These are phyloP conservation scores for Ennomos quercinarius DNA, from an alignment of 2,888 invertebrate genomes.

Conservation along the genomic window DNA sequence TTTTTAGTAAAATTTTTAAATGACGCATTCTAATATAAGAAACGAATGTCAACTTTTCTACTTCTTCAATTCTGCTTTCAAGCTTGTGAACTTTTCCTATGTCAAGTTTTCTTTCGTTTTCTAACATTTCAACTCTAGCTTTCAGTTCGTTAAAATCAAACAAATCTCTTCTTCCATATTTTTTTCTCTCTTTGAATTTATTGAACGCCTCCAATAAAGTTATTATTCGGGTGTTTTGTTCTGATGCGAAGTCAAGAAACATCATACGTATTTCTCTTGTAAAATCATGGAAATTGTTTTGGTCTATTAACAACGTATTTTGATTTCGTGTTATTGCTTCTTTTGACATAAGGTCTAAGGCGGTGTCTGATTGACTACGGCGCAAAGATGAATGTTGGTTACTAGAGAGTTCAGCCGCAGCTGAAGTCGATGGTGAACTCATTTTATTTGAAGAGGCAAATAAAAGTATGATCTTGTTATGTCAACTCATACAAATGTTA, in stretches of 20 bases:
- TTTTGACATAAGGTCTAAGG: slow-evolving; percentile 16
- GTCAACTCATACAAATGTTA: no score
- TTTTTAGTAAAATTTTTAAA: slow-evolving; percentile 7
- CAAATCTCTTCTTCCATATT: slow-evolving; percentile 5
- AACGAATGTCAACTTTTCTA: slow-evolving; percentile 12
- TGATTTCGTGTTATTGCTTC: slow-evolving; percentile 8
- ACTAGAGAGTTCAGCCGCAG: not conserved
- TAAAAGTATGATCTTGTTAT: no score
- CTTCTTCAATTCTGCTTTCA: slow-evolving; percentile 13
- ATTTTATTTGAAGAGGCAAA: no score
- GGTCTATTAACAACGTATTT: slow-evolving; percentile 10
- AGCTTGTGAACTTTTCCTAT: not conserved
- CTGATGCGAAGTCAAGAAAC: slow-evolving; percentile 17
- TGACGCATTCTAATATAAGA: slow-evolving; percentile 21
- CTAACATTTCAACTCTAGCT: slow-evolving; percentile 11
- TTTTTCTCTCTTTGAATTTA: slow-evolving; percentile 13
- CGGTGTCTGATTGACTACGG: slow-evolving; percentile 14
- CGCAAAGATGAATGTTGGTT: slow-evolving; percentile 2
- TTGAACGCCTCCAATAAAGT: slow-evolving; percentile 13
- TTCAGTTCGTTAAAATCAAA: slow-evolving; percentile 13
- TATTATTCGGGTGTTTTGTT: slow-evolving; percentile 14
- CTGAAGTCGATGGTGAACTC: no score
- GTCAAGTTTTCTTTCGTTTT: slow-evolving; percentile 10
- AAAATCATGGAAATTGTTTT: slow-evolving; percentile 20
- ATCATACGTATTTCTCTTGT: slow-evolving; percentile 23